Conservation (phyloP, 2,797 vertebrate species). For the Phataginus tetradactyla region DNA sequence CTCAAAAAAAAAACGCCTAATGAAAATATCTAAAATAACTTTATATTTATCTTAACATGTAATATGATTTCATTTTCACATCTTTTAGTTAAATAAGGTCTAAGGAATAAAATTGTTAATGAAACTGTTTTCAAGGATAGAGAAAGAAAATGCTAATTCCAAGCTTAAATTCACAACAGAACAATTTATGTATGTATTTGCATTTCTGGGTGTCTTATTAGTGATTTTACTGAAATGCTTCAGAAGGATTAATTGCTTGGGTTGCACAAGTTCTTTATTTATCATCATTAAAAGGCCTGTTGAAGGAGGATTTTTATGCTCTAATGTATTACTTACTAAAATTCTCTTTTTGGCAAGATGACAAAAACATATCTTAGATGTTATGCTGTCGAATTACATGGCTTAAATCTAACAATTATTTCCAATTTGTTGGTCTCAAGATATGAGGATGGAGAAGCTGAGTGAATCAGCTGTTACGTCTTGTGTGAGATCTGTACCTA, state of each 20-base stretch:
- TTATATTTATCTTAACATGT: not conserved
- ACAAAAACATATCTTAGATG: constrained; percentile 81
- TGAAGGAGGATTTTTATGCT: constrained; percentile 71
- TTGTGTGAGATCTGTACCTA: constrained; percentile 50
- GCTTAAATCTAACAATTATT: constrained; percentile 81
- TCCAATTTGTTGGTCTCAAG: constrained; percentile 80
- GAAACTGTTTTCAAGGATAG: not conserved
- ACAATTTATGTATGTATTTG: constrained; percentile 79
- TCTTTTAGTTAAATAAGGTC: constrained; percentile 37
- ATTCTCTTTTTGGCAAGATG: constrained; percentile 80
- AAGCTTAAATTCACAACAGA: constrained; percentile 67
- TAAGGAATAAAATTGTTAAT: constrained; percentile 49
- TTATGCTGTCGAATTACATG: constrained; percentile 81
- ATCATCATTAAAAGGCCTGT: constrained; percentile 81
- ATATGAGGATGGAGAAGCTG: constrained; percentile 49
- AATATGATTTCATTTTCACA: constrained; percentile 49
- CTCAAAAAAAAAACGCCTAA: not conserved
- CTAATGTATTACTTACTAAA: constrained; percentile 83
- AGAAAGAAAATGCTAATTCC: constrained; percentile 59
- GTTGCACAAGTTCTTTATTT: constrained; percentile 81
- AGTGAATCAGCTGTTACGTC: not conserved
- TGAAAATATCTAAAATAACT: constrained; percentile 1
- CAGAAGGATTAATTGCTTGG: constrained; percentile 82
- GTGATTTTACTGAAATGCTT: constrained; percentile 78
- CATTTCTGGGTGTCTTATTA: constrained; percentile 75